phyloP scores from a whole-genome alignment of 2,888 invertebrate genomes.

The Arctia plantaginis region DNA sequence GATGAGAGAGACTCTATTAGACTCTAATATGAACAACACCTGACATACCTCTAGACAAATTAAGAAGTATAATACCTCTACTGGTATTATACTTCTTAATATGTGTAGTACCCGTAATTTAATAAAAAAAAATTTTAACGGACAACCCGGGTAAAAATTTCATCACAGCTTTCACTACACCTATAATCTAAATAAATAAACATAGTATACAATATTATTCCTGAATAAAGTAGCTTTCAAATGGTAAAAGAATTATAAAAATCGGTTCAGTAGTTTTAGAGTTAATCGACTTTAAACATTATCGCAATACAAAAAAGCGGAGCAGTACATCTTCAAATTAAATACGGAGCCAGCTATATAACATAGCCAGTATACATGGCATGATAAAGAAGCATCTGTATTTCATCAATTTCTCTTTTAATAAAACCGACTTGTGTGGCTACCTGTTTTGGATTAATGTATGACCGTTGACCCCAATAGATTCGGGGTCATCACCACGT shows the following conservation, averaged over 20 bases:
- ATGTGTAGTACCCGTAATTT: too few relatives aligned
- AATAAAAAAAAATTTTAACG: too few relatives aligned
- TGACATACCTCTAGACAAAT: too few relatives aligned
- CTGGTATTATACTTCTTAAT: too few relatives aligned
- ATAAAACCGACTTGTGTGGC: background rate
- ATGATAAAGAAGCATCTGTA: background rate
- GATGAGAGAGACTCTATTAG: background rate
- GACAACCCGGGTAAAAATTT: too few relatives aligned
- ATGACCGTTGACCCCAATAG: conserved; percentile 1
- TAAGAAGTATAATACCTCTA: too few relatives aligned
- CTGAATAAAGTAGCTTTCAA: background rate
- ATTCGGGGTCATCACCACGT: conserved; percentile 1
- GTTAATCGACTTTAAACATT: background rate
- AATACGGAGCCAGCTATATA: background rate
- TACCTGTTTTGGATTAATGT: conserved; percentile 7
- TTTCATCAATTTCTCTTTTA: background rate
- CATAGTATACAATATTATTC: background rate
- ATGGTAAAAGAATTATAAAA: background rate
- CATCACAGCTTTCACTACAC: background rate
- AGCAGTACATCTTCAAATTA: background rate
- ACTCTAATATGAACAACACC: too few relatives aligned
- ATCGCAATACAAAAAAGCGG: background rate
- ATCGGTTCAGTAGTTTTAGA: background rate
- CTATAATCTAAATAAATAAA: background rate
- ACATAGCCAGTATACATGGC: background rate